Base-by-base conservation (phyloP, 2,113 vertebrate genomes). In the Dicaeum eximium region DNA sequence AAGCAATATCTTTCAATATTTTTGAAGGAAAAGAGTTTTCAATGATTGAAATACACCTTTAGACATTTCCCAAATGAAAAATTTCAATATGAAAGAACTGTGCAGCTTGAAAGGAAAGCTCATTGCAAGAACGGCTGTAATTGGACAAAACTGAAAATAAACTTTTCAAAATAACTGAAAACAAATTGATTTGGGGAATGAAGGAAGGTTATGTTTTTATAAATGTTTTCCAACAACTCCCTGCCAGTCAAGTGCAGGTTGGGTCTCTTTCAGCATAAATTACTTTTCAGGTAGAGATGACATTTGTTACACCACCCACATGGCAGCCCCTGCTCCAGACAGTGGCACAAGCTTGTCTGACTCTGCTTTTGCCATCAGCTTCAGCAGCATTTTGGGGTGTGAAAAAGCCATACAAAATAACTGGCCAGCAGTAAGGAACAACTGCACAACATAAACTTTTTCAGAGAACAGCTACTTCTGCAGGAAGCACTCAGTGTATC, bases 121-220 rank as follows among this genome's bases (percentile, higher is more conserved):
- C 54, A 31, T 45, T 80, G 84, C 72, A 83, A 91, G 50, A 77
- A 12, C 30, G n/a, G 25, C 42, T 86, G n/a, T 56, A 91, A 70
- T 57, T 70, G 92, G 80, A 80, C 69, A 86, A 80, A 80, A 73
- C 54, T 28, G 40, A 86, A 89, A 80, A 91, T 10, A 90, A 95
- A 93, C 69, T 87, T 86, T 72, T 61, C 54, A 87, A 69, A 93
- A 86, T 65, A 87, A 73, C 72, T 47, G 78, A 69, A 92, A 87
- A 40, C 45, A 89, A 73, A 73, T 48, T 89, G 50, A 80, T 65
- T 83, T 57, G 3, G 31, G 24, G 61, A 24, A 37, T 50, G 45
- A 65, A 57, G 80, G 31, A 53, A 86, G 42, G 64, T 61, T 78
- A 64, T 5, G 9, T 69, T 80, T 88, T 80, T 65, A 31, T 48